phyloP scores from a whole-genome alignment of 2,797 vertebrate species.

The Lacerta bilineata region DNA sequence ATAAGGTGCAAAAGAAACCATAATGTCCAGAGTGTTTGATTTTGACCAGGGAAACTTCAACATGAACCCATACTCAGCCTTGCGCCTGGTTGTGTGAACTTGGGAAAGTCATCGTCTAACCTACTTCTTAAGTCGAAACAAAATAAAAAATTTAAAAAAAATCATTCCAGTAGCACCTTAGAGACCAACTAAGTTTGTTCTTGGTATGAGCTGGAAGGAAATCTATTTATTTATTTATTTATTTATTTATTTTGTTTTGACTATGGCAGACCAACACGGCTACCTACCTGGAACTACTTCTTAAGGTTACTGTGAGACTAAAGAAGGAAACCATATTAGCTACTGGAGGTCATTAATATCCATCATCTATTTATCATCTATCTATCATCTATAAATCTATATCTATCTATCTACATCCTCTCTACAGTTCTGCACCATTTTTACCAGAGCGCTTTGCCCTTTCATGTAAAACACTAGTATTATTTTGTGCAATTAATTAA shows the following conservation, averaged over 20 bases:
- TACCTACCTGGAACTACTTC: background rate
- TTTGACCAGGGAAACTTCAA: background rate
- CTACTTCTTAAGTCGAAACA: background rate
- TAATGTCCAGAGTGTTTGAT: background rate
- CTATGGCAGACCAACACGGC: too few relatives aligned
- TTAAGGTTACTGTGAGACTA: background rate
- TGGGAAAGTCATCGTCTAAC: background rate
- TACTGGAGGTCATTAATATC: too few relatives aligned
- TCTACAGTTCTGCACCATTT: background rate
- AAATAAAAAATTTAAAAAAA: too few relatives aligned
- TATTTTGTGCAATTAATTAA: background rate
- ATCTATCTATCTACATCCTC: too few relatives aligned
- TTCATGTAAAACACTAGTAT: conserved; percentile 5
- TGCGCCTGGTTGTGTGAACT: background rate
- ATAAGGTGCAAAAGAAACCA: background rate
- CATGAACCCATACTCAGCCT: background rate
- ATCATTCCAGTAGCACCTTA: too few relatives aligned
- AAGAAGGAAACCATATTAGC: too few relatives aligned
- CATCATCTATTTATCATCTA: too few relatives aligned
- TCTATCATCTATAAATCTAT: too few relatives aligned
- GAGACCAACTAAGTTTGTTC: too few relatives aligned
- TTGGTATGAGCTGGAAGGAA: too few relatives aligned
- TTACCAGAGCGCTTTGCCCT: background rate
- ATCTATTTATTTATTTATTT: too few relatives aligned
- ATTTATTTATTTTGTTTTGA: too few relatives aligned